These are phyloP conservation scores for Arnoldichthys spilopterus DNA, from an alignment of 2,797 vertebrate genomes.

Conservation along the genomic window DNA sequence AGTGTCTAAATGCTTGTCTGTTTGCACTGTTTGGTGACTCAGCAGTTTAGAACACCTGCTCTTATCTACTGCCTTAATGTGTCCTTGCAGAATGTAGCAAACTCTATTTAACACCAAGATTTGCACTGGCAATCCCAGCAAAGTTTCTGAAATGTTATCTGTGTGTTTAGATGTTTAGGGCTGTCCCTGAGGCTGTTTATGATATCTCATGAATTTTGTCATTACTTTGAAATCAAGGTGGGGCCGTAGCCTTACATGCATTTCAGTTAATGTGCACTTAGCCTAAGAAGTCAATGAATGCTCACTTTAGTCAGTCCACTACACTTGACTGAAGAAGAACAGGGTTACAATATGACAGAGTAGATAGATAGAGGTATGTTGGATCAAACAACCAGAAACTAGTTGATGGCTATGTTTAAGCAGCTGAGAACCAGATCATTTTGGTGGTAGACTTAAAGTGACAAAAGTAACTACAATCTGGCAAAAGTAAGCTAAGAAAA, in stretches of 20 bases:
- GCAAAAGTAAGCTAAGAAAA: not conserved
- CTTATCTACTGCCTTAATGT: conserved; percentile 12
- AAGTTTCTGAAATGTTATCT: not conserved
- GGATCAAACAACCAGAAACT: too few species aligned
- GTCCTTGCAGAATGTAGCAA: not conserved
- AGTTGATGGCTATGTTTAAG: not conserved
- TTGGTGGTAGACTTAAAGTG: not conserved
- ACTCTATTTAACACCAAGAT: not conserved
- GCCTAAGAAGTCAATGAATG: not conserved
- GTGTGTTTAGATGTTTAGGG: not conserved
- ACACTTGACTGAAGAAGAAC: not conserved
- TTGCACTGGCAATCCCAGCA: not conserved
- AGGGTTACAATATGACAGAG: not conserved
- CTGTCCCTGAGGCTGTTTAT: not conserved
- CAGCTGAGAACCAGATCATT: not conserved
- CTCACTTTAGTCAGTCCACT: not conserved
- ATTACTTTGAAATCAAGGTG: not conserved
- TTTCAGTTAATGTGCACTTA: too few species aligned
- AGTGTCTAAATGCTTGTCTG: not conserved
- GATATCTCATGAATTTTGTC: not conserved
- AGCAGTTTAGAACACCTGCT: not conserved
- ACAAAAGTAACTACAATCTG: not conserved
- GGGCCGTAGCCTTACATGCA: not conserved
- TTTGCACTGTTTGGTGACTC: not conserved
- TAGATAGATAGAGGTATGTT: too few species aligned